Percentiles rank a stretch among this genome's conserved stretches.
phyloP scores from a whole-genome alignment of 2,113 vertebrate species.

The Coptodon rendalli region DNA sequence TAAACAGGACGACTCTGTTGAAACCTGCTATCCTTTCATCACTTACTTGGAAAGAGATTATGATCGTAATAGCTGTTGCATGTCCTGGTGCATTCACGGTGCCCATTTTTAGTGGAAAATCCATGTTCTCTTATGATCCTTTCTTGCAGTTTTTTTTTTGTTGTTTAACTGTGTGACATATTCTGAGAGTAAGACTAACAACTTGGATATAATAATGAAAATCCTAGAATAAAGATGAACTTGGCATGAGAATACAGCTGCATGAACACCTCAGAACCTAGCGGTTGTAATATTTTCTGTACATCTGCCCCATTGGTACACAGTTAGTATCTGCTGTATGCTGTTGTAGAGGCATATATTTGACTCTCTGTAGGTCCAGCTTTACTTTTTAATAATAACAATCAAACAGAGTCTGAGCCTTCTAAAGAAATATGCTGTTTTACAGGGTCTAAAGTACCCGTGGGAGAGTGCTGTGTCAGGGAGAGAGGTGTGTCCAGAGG shows the following conservation, averaged over 20 bases:
- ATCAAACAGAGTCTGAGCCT: not conserved
- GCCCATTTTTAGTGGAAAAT: not conserved
- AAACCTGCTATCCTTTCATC: not conserved
- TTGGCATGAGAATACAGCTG: not conserved
- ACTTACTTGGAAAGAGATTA: not conserved
- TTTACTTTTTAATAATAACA: not conserved
- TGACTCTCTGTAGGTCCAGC: not conserved
- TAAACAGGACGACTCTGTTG: not conserved
- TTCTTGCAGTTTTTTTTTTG: not conserved
- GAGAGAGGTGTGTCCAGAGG: conserved; percentile 84
- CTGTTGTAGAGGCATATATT: not conserved
- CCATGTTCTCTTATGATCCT: not conserved
- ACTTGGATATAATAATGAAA: not conserved
- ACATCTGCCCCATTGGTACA: not conserved
- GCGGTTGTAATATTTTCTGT: not conserved
- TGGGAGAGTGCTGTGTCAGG: conserved; percentile 92
- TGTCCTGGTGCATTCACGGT: not conserved
- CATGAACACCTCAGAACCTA: not conserved
- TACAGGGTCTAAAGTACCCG: conserved; percentile 89
- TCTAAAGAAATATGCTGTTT: not conserved
- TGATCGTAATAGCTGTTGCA: not conserved
- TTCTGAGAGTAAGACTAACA: not conserved
- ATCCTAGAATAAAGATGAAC: not conserved
- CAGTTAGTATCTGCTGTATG: not conserved
- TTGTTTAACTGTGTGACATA: not conserved